Base-by-base conservation (phyloP, 2,113 vertebrate genomes). In the Campylorhamphus procurvoides region DNA sequence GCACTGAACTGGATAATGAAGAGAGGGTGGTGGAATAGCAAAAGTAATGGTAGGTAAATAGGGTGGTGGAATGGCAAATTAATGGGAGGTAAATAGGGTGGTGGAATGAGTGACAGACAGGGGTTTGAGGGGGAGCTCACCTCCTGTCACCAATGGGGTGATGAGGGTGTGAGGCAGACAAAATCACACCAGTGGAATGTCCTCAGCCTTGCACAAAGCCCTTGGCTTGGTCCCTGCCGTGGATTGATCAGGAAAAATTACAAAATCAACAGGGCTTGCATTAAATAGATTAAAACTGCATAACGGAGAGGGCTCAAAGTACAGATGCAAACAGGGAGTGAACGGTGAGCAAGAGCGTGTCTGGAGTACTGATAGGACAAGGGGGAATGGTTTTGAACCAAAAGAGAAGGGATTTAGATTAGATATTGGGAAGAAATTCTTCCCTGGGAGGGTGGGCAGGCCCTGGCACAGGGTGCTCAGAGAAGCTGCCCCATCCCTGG, bases 321-420 rank as follows among this genome's bases (percentile, higher is more conserved):
- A 4, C 18, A 15, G 44, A 8, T 59, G 49, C 6, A 3, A 49
- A 28, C 12, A 7, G 60, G 0, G 7, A 75, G 52, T 1, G 52
- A 86, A 50, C 1, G 0, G 46, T 1, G 5, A 47, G 59, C 16
- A 4, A 40, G 28, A 0, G 0, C 2, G 18, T 7, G 76, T 14
- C 58, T 29, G 1, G 76, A n/a, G 14, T 18, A 56, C 58, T 1
- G 67, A 50, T 42, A 64, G 50, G 35, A 72, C 16, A 27, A n/a
- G 13, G 16, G 39, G 25, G 2, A 56, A 14, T 6, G 49, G 35
- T 3, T 55, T 40, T 6, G 46, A 64, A 72, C 29, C 6, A 35
- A 49, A 35, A 56, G 75, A 63, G 47, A 5, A 39, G n/a, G 24
- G 40, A 1, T 18, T 87, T 22, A 25, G 22, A 9, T 35, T 9